phyloP scores from a whole-genome alignment of 2,888 invertebrate genomes.

The Notocelia uddmanniana region DNA sequence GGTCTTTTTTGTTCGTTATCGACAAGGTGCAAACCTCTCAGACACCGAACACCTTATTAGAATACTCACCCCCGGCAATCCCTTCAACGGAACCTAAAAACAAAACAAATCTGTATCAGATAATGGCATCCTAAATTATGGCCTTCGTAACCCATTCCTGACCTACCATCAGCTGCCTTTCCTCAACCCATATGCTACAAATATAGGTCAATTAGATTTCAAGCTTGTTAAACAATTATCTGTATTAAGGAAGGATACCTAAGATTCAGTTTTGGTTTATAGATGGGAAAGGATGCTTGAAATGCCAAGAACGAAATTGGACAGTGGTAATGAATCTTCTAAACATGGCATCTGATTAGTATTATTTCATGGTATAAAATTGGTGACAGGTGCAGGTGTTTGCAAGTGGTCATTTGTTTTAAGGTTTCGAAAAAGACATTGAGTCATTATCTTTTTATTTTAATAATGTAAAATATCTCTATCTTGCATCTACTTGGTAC shows the following conservation, averaged over 20 bases:
- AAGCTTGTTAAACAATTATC: constrained; percentile 49
- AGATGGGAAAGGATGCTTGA: constrained; percentile 42
- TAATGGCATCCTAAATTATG: constrained; percentile 76
- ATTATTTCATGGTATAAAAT: constrained; percentile 67
- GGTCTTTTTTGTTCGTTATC: constrained; percentile 66
- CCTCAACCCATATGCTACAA: constrained; percentile 74
- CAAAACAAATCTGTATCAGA: constrained; percentile 75
- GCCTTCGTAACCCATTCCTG: constrained; percentile 73
- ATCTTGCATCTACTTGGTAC: constrained; percentile 6
- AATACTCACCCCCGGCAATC: constrained; percentile 66
- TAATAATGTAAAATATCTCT: constrained; percentile 33
- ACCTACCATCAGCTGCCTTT: constrained; percentile 78
- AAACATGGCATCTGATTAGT: constrained; percentile 70
- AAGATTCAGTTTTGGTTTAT: constrained; percentile 51
- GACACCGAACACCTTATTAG: constrained; percentile 76
- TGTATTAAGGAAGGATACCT: constrained; percentile 48
- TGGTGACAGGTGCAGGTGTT: constrained; percentile 71
- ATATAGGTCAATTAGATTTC: constrained; percentile 75
- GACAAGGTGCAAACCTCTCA: constrained; percentile 80
- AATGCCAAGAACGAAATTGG: constrained; percentile 57
- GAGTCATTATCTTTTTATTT: constrained; percentile 68
- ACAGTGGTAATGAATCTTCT: constrained; percentile 72
- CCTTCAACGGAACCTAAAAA: constrained; percentile 63
- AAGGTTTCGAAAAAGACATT: constrained; percentile 61
- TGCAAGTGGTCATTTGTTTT: constrained; percentile 63